Conservation (phyloP, 1,140 invertebrate genomes). For the Drosophila kepulauana region DNA sequence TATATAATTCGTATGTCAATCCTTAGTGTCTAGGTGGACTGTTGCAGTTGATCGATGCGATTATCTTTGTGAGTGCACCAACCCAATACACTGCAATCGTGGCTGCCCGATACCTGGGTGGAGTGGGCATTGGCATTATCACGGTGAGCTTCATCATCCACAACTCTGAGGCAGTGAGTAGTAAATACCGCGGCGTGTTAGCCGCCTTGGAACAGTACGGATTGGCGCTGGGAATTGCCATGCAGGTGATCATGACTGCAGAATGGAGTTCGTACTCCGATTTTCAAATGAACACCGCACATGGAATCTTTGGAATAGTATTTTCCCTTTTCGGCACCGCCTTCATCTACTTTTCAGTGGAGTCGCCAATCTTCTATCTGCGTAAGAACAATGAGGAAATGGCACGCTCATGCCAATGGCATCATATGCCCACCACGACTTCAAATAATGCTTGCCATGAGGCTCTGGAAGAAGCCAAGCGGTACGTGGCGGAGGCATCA, state of each 20-base stretch:
- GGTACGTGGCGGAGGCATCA: slow-evolving; percentile 53
- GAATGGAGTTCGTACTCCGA: slow-evolving; percentile 33
- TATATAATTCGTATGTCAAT: not conserved
- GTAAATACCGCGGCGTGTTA: slow-evolving; percentile 40
- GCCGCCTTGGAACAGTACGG: slow-evolving; percentile 47
- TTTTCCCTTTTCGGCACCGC: slow-evolving; percentile 41
- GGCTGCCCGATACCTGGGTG: slow-evolving; percentile 57
- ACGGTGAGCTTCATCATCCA: slow-evolving; percentile 57
- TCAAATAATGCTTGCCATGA: slow-evolving; percentile 25
- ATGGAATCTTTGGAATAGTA: slow-evolving; percentile 71
- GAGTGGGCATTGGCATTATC: slow-evolving; percentile 47
- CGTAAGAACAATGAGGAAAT: slow-evolving; percentile 61
- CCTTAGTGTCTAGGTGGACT: slow-evolving; percentile 31
- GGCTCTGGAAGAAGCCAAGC: slow-evolving; percentile 56
- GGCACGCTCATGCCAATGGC: slow-evolving; percentile 42
- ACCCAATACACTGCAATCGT: slow-evolving; percentile 43
- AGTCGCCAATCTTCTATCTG: slow-evolving; percentile 68
- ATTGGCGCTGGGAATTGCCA: slow-evolving; percentile 50
- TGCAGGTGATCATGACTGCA: slow-evolving; percentile 64
- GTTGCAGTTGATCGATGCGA: slow-evolving; percentile 46
- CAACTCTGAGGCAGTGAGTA: slow-evolving; percentile 41
- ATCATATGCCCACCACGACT: slow-evolving; percentile 20
- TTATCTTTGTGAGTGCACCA: slow-evolving; percentile 46
- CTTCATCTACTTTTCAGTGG: slow-evolving; percentile 29
- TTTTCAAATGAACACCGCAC: slow-evolving; percentile 49